phyloP scores from a whole-genome alignment of 2,888 invertebrate genomes.

The Ametastegia equiseti region DNA sequence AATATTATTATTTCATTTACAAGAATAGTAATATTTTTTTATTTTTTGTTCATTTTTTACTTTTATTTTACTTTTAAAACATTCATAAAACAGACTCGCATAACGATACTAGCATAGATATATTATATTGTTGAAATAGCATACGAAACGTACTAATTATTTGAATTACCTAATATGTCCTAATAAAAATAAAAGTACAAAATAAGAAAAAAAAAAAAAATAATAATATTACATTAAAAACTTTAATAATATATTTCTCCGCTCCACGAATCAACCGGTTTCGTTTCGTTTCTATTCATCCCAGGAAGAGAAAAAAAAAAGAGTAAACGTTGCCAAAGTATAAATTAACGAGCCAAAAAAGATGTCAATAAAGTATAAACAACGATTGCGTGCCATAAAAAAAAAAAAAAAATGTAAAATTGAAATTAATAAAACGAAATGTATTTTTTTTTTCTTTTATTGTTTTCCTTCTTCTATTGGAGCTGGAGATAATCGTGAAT shows the following conservation, averaged over 20 bases:
- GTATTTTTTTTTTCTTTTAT: constrained; percentile 39
- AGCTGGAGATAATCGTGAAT: constrained; percentile 46
- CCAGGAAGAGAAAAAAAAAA: background rate
- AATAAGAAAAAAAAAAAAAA: constrained; percentile 6
- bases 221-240: constrained; percentile 1
- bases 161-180: constrained; percentile 5
- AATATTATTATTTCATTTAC: constrained; percentile 20
- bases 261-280: background rate
- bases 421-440: constrained; percentile 53
- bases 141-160: constrained; percentile 1
- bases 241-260: constrained; percentile 1
- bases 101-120: constrained; percentile 32
- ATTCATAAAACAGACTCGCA: constrained; percentile 30
- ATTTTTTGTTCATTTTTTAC: constrained; percentile 52
- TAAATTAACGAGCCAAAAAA: background rate
- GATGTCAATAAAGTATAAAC: background rate
- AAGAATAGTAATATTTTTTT: constrained; percentile 37
- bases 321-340: background rate
- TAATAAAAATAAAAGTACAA: background rate
- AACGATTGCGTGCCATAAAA: background rate
- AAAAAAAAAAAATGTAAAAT: constrained; percentile 47
- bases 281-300: background rate
- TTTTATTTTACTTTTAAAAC: constrained; percentile 10
- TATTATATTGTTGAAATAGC: constrained; percentile 15
- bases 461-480: background rate